Base-by-base conservation (phyloP, 2,113 vertebrate genomes). In the Lipophrys pholis region DNA sequence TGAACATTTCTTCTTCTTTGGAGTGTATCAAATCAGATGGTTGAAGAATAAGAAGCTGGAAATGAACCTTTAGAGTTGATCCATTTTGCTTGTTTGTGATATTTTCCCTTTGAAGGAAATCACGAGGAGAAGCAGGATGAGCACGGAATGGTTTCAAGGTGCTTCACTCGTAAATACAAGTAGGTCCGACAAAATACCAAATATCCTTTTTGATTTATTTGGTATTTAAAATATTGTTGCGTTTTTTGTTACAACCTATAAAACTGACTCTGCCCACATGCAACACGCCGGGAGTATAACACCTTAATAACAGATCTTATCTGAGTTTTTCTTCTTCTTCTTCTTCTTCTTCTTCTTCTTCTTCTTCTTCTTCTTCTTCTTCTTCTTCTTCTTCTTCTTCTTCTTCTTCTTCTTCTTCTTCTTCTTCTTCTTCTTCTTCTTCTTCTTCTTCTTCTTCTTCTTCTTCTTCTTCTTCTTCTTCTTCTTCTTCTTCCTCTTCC, bases 161-260 rank as follows among this genome's bases (percentile, higher is more conserved):
- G 88, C 74, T 94, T 94, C 78, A 93, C 82, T 14, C 82, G 92
- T 49, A 93, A 93, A 83, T 94, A 94, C 62, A 93, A 89, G 93
- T 94, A 85, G 74, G 90, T 81, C 54, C 9, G 11, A 21, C 14
- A 63, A 5, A 55, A 70, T 6, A 56, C 16, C 4, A 58, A 21
- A 3, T 38, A 30, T 30, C 21, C 39, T 35, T 53, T 16, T 11
- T 30, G 21, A 30, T 30, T 30, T 30, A 4, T 30, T 30, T 30
- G 21, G 21, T 30, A 30, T 30, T 30, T 30, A 30, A 30, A 30
- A 4, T 30, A 30, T 30, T 4, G 21, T 2, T 30, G 21, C 21
- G 4, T 30, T 30, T 30, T 30, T 30, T 30, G 21, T 30, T 30
- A 2, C 21, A 30, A 30, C 4, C 4, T 30, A 30, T 30, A 30